phyloP scores from a whole-genome alignment of 1,140 invertebrate genomes.

The Sarcophaga bullata region DNA sequence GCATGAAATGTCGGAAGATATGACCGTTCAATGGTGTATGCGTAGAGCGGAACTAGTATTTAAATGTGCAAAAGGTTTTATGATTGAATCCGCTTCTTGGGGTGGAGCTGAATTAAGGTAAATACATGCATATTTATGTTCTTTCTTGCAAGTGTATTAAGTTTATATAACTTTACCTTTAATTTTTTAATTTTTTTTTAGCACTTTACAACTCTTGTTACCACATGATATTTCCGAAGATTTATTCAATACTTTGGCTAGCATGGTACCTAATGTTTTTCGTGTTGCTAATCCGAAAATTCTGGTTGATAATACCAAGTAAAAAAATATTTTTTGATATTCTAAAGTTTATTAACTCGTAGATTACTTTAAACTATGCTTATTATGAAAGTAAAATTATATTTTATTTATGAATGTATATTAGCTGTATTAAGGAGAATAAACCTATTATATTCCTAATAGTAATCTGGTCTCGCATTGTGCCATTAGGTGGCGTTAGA shows the following conservation, averaged over 20 bases:
- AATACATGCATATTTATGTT: slow-evolving; percentile 61
- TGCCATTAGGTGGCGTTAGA: too few species aligned
- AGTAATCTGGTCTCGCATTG: too few species aligned
- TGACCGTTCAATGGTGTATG: slow-evolving; percentile 96
- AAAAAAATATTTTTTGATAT: slow-evolving; percentile 24
- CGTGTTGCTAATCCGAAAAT: slow-evolving; percentile 84
- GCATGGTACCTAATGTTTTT: slow-evolving; percentile 91
- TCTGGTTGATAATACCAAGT: slow-evolving; percentile 67
- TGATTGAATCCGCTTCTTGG: slow-evolving; percentile 97
- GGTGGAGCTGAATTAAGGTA: slow-evolving; percentile 91
- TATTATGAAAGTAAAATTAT: too few species aligned
- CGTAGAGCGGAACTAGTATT: slow-evolving; percentile 95
- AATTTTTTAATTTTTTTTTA: slow-evolving; percentile 37
- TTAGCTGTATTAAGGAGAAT: too few species aligned
- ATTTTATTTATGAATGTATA: too few species aligned
- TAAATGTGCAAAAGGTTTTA: slow-evolving; percentile 99
- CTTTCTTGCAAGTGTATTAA: slow-evolving; percentile 65
- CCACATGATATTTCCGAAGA: slow-evolving; percentile 87
- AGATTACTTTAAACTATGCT: too few species aligned
- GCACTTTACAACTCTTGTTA: slow-evolving; percentile 66
- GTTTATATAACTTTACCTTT: slow-evolving; percentile 82
- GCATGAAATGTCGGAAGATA: slow-evolving; percentile 96
- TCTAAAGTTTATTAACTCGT: not conserved
- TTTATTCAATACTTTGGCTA: slow-evolving; percentile 84
- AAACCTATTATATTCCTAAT: too few species aligned